A percentile compares a stretch with the other conserved stretches of the same genome.
Conservation (phyloP, 1,140 invertebrate species). For the Argopecten irradians region DNA sequence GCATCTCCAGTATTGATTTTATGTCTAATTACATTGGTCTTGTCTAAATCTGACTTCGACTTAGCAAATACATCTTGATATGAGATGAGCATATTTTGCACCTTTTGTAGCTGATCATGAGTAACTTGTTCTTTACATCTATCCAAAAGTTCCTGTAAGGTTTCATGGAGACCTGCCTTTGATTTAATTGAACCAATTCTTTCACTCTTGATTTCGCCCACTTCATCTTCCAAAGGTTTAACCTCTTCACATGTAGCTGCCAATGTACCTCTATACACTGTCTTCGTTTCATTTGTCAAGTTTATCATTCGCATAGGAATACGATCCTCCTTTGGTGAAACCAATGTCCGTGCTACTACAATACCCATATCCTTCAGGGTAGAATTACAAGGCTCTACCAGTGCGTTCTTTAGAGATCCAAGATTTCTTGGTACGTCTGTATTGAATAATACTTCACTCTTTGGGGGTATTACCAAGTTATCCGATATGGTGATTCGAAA, state of each 20-base stretch:
- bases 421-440: neutral
- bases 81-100: neutral
- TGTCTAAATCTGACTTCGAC: neutral
- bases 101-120: neutral
- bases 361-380: neutral
- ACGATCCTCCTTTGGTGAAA: neutral
- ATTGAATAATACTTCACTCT: slow-evolving; percentile 7
- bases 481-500: slow-evolving; percentile 27
- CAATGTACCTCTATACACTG: neutral
- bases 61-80: slow-evolving; percentile 40
- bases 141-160: neutral
- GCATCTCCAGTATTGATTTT: slow-evolving; percentile 31
- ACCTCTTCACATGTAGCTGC: neutral
- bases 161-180: neutral
- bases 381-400: neutral
- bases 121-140: neutral
- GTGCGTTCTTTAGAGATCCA: neutral
- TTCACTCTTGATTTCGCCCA: neutral
- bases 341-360: neutral
- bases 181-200: neutral
- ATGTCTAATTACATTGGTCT: slow-evolving; percentile 30
- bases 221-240: neutral
- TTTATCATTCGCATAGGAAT: neutral
- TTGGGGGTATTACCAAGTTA: slow-evolving; percentile 18
- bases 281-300: neutral